These are phyloP conservation scores for Tetramorium simillimum DNA, from an alignment of 1,140 invertebrate genomes.

Conservation along the genomic window DNA sequence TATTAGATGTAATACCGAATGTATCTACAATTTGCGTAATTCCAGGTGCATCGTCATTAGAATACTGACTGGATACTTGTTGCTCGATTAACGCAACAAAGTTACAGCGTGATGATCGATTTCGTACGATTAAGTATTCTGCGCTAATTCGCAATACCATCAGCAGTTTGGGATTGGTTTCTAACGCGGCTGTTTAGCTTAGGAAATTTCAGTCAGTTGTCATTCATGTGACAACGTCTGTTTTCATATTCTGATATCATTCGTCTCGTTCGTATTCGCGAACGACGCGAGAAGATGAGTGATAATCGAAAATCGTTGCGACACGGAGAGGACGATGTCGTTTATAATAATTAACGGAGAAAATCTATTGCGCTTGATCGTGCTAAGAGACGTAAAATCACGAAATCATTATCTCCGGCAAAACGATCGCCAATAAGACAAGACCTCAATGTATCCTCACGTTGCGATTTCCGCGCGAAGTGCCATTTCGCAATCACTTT, in stretches of 20 bases:
- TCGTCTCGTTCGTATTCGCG: slow-evolving; percentile 33
- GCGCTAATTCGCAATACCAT: slow-evolving; percentile 43
- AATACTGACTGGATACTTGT: slow-evolving; percentile 54
- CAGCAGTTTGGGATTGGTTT: slow-evolving; percentile 52
- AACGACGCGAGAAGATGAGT: slow-evolving; percentile 5
- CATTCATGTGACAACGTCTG: slow-evolving; percentile 53
- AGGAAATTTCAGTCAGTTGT: slow-evolving; percentile 40
- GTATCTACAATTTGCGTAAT: background rate
- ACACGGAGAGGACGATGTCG: background rate
- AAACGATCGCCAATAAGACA: background rate
- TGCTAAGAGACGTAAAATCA: background rate
- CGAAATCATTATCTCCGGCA: background rate
- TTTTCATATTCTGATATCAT: slow-evolving; percentile 35
- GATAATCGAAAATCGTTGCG: slow-evolving; percentile 45
- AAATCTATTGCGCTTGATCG: background rate
- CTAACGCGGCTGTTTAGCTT: slow-evolving; percentile 41
- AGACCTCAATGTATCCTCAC: background rate
- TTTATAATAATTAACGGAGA: slow-evolving; percentile 10
- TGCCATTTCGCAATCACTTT: background rate
- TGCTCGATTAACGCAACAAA: slow-evolving; percentile 50
- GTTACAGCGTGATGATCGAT: slow-evolving; percentile 40
- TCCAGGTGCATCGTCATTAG: slow-evolving; percentile 34
- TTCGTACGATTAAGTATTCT: slow-evolving; percentile 55
- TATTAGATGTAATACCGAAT: background rate
- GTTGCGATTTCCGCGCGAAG: background rate